phyloP scores from a whole-genome alignment of 2,888 invertebrate genomes.

The Ormyrus pomaceus region DNA sequence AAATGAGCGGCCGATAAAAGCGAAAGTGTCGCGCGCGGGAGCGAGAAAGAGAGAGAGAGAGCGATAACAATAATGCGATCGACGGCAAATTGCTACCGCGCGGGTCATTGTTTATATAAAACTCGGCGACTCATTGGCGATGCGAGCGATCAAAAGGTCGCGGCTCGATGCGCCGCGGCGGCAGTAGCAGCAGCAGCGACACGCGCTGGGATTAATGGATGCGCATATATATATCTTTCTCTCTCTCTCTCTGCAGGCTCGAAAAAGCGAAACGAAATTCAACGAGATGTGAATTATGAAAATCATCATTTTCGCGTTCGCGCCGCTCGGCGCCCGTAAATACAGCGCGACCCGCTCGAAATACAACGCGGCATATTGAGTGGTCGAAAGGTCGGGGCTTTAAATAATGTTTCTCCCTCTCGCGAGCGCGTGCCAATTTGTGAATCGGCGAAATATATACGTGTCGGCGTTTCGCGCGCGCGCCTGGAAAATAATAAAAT shows the following conservation, averaged over 20 bases:
- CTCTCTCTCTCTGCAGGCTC: conserved; percentile 14
- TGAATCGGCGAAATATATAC: conserved; percentile 67
- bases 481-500: conserved; percentile 65
- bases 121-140: conserved; percentile 53
- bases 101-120: conserved; percentile 54
- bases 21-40: conserved; percentile 45
- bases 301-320: conserved; percentile 63
- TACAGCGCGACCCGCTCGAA: neutral
- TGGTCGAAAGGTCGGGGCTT: conserved; percentile 49
- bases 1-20: conserved; percentile 50
- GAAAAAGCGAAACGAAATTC: conserved; percentile 70
- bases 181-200: too few species aligned
- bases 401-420: conserved; percentile 46
- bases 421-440: conserved; percentile 70
- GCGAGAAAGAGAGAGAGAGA: neutral
- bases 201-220: conserved; percentile 47
- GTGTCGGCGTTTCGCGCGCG: conserved; percentile 54
- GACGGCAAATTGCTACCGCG: conserved; percentile 38
- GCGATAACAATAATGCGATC: conserved; percentile 54
- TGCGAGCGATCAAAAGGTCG: conserved; percentile 48
- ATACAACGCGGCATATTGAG: neutral
- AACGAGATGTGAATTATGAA: conserved; percentile 74
- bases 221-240: neutral
- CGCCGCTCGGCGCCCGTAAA: conserved; percentile 12
- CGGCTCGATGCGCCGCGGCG: neutral